Evolutionary conservation across 2,888 invertebrate genomes (phyloP).

Genomic region (Rotaria sp.): DNA sequence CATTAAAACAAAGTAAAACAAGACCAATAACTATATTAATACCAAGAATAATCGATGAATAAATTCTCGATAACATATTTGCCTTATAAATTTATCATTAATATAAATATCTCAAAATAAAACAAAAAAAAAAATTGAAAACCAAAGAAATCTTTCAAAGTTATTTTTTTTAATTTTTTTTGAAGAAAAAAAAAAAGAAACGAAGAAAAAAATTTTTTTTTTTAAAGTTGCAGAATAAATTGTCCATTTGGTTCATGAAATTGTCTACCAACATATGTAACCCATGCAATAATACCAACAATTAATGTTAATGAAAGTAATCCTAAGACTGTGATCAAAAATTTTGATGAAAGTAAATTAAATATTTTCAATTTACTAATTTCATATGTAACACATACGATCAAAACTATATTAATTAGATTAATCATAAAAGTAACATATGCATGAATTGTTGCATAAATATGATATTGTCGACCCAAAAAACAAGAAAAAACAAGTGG

Average conservation of each 20-base stretch:
- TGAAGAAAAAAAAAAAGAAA: background rate
- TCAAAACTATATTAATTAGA: background rate
- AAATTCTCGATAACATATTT: background rate
- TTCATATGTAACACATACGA: background rate
- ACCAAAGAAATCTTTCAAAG: too few relatives aligned
- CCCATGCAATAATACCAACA: background rate
- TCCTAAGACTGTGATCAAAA: background rate
- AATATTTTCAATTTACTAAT: background rate
- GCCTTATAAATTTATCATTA: background rate
- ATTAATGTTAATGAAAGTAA: background rate
- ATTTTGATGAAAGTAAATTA: background rate
- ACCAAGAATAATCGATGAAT: background rate
- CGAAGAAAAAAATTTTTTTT: background rate
- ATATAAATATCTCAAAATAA: background rate
- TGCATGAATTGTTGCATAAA: background rate
- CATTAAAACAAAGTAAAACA: too few relatives aligned
- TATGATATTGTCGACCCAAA: conserved; percentile 12
- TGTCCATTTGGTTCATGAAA: conserved; percentile 5
- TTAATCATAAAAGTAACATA: background rate
- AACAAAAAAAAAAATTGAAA: background rate
- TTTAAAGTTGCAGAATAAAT: conserved; percentile 3
- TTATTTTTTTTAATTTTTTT: background rate
- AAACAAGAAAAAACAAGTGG: background rate
- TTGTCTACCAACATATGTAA: background rate
- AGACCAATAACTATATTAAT: too few relatives aligned